phyloP scores from a whole-genome alignment of 30 jellyfish, hydroid and myxozoan genomes.

The Pelagia noctiluca region DNA sequence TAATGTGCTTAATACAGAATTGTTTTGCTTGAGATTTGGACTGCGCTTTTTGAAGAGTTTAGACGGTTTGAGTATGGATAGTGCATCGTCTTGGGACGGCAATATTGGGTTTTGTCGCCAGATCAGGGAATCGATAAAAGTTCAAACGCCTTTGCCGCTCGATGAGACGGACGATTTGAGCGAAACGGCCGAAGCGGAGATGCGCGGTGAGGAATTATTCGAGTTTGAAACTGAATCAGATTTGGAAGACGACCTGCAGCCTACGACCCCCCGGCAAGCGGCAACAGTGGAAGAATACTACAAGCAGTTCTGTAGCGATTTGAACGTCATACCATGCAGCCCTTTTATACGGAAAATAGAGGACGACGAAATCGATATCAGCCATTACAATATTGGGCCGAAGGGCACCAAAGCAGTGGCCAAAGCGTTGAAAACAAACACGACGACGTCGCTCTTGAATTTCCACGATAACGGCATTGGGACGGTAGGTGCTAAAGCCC shows the following conservation, averaged over 20 bases:
- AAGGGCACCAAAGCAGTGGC: slow-evolving; percentile 70
- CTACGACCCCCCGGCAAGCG: background rate
- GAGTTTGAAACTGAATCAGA: slow-evolving; percentile 37
- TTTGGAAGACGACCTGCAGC: slow-evolving; percentile 44
- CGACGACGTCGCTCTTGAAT: slow-evolving; percentile 51
- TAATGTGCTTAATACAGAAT: background rate
- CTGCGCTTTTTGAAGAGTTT: background rate
- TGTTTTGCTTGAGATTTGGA: background rate
- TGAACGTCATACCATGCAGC: slow-evolving; percentile 49
- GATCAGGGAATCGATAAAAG: background rate
- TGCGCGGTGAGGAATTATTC: background rate
- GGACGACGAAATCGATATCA: slow-evolving; percentile 60
- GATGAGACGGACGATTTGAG: background rate
- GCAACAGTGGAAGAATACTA: slow-evolving; percentile 36
- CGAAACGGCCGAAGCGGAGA: background rate
- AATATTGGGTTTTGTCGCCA: background rate
- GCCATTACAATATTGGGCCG: slow-evolving; percentile 72
- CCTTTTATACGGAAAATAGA: slow-evolving; percentile 43
- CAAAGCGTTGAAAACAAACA: slow-evolving; percentile 26
- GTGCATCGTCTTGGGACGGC: background rate
- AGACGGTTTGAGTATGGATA: background rate
- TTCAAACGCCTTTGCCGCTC: background rate
- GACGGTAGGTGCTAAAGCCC: slow-evolving; percentile 54
- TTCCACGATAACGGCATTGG: slow-evolving; percentile 70
- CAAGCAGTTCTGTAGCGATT: slow-evolving; percentile 20